Conservation (phyloP, 2,888 invertebrate species). For the Agrochola lota region DNA sequence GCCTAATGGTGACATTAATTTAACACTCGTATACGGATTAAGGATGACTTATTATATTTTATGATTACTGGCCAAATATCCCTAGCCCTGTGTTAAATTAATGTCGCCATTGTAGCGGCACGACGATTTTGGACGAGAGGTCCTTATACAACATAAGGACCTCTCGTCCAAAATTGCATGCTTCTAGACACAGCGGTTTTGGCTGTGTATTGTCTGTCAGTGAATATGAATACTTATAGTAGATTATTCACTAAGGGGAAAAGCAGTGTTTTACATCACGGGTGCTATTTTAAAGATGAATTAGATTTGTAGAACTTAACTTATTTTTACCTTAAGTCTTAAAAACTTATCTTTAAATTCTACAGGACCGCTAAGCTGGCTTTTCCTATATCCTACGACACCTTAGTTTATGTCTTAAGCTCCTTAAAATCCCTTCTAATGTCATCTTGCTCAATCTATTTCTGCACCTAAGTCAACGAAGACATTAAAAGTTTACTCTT, state of each 20-base stretch:
- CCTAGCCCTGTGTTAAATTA: no score
- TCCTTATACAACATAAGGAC: no score
- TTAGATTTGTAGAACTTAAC: not conserved
- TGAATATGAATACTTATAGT: no score
- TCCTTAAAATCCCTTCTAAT: slow-evolving; percentile 4
- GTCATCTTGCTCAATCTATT: slow-evolving; percentile 7
- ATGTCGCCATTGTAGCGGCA: no score
- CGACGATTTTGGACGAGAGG: no score
- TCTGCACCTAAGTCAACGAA: not conserved
- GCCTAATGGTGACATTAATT: no score
- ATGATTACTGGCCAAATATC: no score
- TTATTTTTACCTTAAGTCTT: slow-evolving; percentile 2
- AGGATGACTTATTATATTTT: no score
- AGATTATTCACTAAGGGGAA: not conserved
- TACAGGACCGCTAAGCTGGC: not conserved
- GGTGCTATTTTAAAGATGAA: not conserved
- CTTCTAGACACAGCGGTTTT: no score
- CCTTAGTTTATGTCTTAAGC: not conserved
- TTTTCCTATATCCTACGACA: not conserved
- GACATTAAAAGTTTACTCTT: slow-evolving; percentile 2
- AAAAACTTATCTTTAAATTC: not conserved
- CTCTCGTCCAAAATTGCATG: no score
- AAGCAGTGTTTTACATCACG: not conserved
- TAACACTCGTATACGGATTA: no score
- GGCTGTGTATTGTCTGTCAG: no score